Evolutionary conservation across 2,888 invertebrate genomes (phyloP).

Genomic region (Rhopalosiphum nymphaeae): DNA sequence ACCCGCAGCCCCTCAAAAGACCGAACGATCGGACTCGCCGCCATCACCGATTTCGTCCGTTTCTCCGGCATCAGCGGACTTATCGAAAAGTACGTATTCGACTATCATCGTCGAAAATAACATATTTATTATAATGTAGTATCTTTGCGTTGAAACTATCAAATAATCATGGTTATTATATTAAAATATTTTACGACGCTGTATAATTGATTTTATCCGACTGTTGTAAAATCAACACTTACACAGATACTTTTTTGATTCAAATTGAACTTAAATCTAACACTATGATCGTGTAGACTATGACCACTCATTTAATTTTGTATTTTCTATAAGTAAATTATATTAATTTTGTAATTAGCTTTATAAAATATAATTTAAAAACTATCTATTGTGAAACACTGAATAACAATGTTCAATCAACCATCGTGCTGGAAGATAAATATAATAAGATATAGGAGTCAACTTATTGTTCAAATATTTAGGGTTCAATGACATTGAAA

Average conservation of each 20-base stretch:
- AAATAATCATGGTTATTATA: background rate
- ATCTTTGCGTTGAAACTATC: background rate
- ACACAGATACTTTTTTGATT: background rate
- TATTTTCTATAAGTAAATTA: background rate
- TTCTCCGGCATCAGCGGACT: background rate
- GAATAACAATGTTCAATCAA: background rate
- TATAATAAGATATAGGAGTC: background rate
- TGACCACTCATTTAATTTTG: background rate
- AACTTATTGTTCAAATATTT: background rate
- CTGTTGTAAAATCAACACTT: background rate
- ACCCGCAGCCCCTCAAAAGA: background rate
- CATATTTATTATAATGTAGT: background rate
- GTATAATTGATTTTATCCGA: background rate
- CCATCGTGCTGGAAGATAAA: background rate
- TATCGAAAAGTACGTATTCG: background rate
- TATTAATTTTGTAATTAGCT: background rate
- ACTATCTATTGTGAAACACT: background rate
- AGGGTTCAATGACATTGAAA: background rate
- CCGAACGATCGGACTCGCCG: background rate
- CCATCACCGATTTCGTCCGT: background rate
- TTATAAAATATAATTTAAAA: background rate
- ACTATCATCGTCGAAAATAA: background rate
- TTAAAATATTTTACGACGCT: background rate
- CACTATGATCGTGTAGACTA: background rate
- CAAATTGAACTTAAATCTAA: background rate